Conservation (phyloP, 1,140 invertebrate species). For the Neuroterus valhalla region DNA sequence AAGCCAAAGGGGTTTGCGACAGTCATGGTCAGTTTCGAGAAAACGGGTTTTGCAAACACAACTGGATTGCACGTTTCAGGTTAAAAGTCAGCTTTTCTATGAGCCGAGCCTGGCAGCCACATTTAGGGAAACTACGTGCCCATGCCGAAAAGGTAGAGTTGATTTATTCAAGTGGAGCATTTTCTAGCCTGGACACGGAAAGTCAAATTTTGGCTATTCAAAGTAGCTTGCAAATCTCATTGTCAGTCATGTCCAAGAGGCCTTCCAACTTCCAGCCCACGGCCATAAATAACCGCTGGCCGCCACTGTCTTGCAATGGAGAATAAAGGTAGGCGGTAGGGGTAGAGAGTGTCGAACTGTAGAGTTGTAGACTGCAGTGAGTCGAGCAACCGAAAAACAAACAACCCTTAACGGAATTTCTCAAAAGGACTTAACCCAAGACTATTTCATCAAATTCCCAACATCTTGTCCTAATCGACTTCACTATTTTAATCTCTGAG, state of each 20-base stretch:
- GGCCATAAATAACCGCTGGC: conserved; percentile 41
- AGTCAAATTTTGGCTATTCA: conserved; percentile 26
- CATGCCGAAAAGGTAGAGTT: conserved; percentile 31
- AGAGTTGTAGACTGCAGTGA: no score
- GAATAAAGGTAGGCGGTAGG: conserved; percentile 21
- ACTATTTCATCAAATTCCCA: conserved; percentile 19
- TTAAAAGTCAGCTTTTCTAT: conserved; percentile 20
- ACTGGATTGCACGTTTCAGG: neutral
- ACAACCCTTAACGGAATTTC: conserved; percentile 33
- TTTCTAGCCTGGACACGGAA: conserved; percentile 30
- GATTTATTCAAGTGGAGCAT: conserved; percentile 63
- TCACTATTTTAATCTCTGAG: conserved; percentile 38
- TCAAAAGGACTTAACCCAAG: neutral
- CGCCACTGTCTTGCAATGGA: neutral
- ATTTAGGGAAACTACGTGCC: conserved; percentile 38
- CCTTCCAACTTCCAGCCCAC: neutral
- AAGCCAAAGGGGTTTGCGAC: conserved; percentile 30
- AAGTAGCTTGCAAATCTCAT: conserved; percentile 16
- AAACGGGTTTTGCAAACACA: conserved; percentile 48
- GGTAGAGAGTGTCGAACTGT: no score
- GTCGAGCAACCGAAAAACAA: conserved; percentile 15
- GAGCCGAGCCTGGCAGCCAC: conserved; percentile 16
- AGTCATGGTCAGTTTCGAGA: conserved; percentile 39
- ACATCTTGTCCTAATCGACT: conserved; percentile 6
- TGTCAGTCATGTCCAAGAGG: neutral